Base-by-base conservation (phyloP, 1,140 invertebrate species). In the Drosophila kanapiae region DNA sequence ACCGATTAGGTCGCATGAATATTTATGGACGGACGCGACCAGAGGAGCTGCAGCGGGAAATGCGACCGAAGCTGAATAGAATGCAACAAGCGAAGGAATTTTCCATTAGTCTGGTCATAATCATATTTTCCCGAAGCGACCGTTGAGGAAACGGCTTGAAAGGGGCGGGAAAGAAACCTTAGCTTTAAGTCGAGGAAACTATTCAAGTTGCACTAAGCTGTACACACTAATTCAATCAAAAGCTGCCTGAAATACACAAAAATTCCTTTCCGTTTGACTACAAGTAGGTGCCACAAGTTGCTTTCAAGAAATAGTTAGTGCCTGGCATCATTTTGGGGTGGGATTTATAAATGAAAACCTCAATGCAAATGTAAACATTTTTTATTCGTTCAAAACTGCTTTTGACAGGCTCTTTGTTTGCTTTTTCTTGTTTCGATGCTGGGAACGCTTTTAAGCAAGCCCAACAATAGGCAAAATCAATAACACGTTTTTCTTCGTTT, bases 1-100 rank as follows among this genome's bases (percentile, higher is more conserved):
- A 90, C 85, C 81, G 85, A 90, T 90, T 90, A 90, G 75, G 60
- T 69, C 75, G 65, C 68, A 90, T 90, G 85, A 88, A 90, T 90
- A 90, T 90, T 90, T 82, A 90, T 90, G 85, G 64, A 23, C 49
- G 45, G 61, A 45, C 59, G 71, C 57, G 63, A 77, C 62, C 23
- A 31, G 67, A 37, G 67, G 14, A 58, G 43, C 23, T 42, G 47
- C 16, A 56, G 40, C 51, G 51, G 51, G 16, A 43, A 69, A 47
- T 58, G 35, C 27, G 13, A 61, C 23, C 38, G 54, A 8, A 49
- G 53, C 56, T 67, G 74, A 42, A 54, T 29, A 33, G 47, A 56
- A 82, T 86, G 82, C 83, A 85, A 86, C 82, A 86, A 77, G 82
- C 74, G 35, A 14, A 51, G 67, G 18, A 47, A 54, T 64, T 57